phyloP scores from a whole-genome alignment of 2,888 invertebrate species.

The Platypus cylindrus region DNA sequence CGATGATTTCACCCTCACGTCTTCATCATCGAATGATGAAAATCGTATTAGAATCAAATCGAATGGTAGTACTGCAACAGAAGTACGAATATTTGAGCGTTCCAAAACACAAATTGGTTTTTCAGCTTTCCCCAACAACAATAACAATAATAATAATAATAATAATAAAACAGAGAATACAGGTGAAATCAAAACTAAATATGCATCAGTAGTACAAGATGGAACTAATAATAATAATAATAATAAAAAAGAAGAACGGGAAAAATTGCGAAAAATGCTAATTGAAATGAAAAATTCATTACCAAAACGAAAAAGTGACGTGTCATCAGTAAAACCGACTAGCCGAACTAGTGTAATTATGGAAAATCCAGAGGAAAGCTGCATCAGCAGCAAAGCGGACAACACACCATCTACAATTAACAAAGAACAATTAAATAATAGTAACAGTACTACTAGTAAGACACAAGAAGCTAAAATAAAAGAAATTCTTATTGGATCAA shows the following conservation, averaged over 20 bases:
- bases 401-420: slow-evolving; percentile 8
- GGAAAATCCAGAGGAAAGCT: slow-evolving; percentile 26
- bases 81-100: slow-evolving; percentile 26
- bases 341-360: slow-evolving; percentile 29
- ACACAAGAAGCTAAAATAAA: slow-evolving; percentile 26
- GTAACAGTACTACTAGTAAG: slow-evolving; percentile 13
- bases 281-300: slow-evolving; percentile 68
- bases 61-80: slow-evolving; percentile 14
- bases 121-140: slow-evolving; percentile 29
- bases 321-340: slow-evolving; percentile 24
- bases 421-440: slow-evolving; percentile 7
- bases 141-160: slow-evolving; percentile 20
- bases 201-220: no score
- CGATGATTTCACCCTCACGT: slow-evolving; percentile 20
- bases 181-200: slow-evolving; percentile 24
- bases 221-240: no score
- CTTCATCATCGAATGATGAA: slow-evolving; percentile 2
- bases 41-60: slow-evolving; percentile 13
- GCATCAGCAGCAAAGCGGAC: slow-evolving; percentile 9
- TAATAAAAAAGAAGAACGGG: slow-evolving; percentile 42
- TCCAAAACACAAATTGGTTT: slow-evolving; percentile 35
- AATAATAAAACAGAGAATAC: slow-evolving; percentile 17
- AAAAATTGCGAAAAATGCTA: slow-evolving; percentile 54
- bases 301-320: slow-evolving; percentile 41
- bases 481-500: slow-evolving; percentile 32